A percentile compares a stretch with the other conserved stretches of the same genome.
These are phyloP conservation scores for Equus quagga DNA, from an alignment of 2,113 vertebrate genomes.

Conservation along the genomic window DNA sequence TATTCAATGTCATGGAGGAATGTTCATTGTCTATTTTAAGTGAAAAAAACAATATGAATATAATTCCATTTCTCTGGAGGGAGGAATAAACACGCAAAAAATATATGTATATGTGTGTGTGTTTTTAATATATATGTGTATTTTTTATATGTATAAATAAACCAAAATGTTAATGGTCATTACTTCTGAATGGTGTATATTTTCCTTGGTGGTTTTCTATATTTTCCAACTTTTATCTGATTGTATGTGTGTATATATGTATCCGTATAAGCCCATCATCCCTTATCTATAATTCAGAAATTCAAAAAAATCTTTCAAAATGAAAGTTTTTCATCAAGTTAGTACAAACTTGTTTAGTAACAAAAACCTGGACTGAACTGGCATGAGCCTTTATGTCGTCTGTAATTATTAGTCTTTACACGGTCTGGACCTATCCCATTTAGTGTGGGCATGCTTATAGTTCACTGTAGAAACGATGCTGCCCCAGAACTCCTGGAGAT, in stretches of 20 bases:
- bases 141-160: background rate
- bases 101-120: background rate
- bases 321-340: background rate
- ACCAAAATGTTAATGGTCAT: background rate
- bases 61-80: background rate
- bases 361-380: background rate
- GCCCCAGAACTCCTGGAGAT: background rate
- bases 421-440: background rate
- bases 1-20: background rate
- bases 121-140: background rate
- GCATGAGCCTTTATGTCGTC: background rate
- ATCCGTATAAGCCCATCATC: background rate
- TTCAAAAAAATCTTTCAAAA: background rate
- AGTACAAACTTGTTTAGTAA: background rate
- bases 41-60: background rate
- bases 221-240: constrained; percentile 3
- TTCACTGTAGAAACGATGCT: background rate
- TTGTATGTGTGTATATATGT: background rate
- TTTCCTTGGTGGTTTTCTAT: background rate
- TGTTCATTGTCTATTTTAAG: background rate
- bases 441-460: background rate
- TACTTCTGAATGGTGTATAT: background rate
- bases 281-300: background rate
- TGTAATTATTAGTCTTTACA: background rate
- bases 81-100: background rate